Evolutionary conservation across 2,113 vertebrate species (phyloP), one percentile per base, ranked within the genome.

Genomic region (Catharus bicknelli): DNA sequence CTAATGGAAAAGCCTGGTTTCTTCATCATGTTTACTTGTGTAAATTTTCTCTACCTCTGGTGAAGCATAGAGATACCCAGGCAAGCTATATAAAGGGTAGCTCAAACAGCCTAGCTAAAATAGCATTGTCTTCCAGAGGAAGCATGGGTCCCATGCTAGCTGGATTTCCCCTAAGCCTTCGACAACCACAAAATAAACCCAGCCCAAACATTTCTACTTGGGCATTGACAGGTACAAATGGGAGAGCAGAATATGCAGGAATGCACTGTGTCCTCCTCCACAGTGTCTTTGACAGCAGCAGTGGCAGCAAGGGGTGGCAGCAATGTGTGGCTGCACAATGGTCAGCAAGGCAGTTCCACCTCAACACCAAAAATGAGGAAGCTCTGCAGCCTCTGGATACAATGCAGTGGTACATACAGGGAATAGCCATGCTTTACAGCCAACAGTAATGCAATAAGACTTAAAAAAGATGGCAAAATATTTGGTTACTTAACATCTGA

Each of bases 391-490:
- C 12, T 51, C 30, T 32, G 43, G 8, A 1, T 10, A 5, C 40
- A 43, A 30, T 0, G 0, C 11, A 16, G 14, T 7, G 10, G 11
- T 21, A 36, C 9, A 68, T 57, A 10, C 57, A 69, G 30, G 26
- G 20, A 63, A 14, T 12, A 53, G 6, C 8, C 3, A 0, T 7
- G 15, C 43, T 76, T 53, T 57, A 25, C 69, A 68, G 23, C 20
- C 21, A 36, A 48, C 4, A 64, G 21, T 10, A 73, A 36, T 8
- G 8, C 47, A 34, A 18, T 11, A 4, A 22, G 7, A 32, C 38
- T 42, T 18, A 15, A 3, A 14, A 77, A 77, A 23, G 36, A 38
- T 53, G 16, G 27, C 55, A 73, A 68, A 76, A 67, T 42, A 48
- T 42, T 42, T 62, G 16, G 27, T n/a, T 16, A 22, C 15, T 34